Evolutionary conservation across 1,140 invertebrate genomes (phyloP), one percentile per base, ranked within the genome.

Genomic region (Drosophila chauvacae): DNA sequence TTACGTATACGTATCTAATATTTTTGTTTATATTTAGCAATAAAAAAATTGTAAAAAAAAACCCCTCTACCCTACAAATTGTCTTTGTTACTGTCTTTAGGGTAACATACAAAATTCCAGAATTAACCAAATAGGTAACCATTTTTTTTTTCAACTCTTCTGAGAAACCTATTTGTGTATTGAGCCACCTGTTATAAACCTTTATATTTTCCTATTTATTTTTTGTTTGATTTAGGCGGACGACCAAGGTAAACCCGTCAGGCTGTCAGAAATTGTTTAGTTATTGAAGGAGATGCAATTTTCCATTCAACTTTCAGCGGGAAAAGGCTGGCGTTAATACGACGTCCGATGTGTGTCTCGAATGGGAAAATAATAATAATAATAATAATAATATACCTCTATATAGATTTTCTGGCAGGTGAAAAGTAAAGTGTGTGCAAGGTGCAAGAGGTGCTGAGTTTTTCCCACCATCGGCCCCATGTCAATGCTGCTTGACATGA

Each of bases 401-500:
- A 58, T 57, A 10, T 23, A 28, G 53, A 23, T 56, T 56, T 30
- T 48, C 50, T 57, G 72, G 42, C 70, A 74, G 51, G 18, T 18
- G 30, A 53, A 53, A 35, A 53, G 51, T 53, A 53, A 53, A 37
- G 80, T 64, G 74, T 64, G 74, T 51, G 76, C 71, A 61, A 68
- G 75, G 66, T 85, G 77, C 77, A 77, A 26, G 51, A 44, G 51
- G 30, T 13, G 42, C 35, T 39, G 59, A 66, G 37, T 63, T 39
- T 30, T 30, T 20, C 23, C 42, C 44, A 48, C 26, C 33, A 28
- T 7, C 20, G n/a, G 11, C 33, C 14, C 60, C 55, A 51, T 70
- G 82, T 80, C 83, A 87, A 80, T 82, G 84, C 77, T 37, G 76
- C 68, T 74, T 81, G 77, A 77, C 82, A 86, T 72, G 83, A 83